These are phyloP conservation scores for Mongoloraphidia duomilia DNA, from an alignment of 2,888 invertebrate genomes.

Conservation along the genomic window DNA sequence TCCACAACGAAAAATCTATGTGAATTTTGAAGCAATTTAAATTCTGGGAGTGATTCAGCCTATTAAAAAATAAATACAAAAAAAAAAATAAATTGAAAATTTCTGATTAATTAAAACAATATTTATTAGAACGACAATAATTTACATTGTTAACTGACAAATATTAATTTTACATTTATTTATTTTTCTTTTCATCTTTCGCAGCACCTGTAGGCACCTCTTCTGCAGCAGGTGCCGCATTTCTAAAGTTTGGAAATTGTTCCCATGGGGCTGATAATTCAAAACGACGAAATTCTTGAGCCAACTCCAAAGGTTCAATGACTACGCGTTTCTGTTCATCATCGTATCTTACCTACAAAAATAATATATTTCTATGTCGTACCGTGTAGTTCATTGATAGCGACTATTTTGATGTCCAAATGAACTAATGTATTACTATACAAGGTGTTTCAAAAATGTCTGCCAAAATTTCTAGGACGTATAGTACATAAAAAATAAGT, in stretches of 20 bases:
- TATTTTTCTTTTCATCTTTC: conserved; percentile 16
- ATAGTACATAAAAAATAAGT: too few relatives aligned
- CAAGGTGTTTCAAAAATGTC: too few relatives aligned
- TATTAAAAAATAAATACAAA: conserved; percentile 1
- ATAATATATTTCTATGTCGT: conserved; percentile 4
- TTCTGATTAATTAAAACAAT: not conserved
- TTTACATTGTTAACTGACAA: not conserved
- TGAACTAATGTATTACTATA: not conserved
- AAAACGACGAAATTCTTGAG: conserved; percentile 96
- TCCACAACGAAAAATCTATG: too few relatives aligned
- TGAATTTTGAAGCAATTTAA: too few relatives aligned
- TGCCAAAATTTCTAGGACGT: too few relatives aligned
- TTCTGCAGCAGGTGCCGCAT: conserved; percentile 47
- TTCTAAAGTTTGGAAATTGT: conserved; percentile 83
- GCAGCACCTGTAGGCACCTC: conserved; percentile 33
- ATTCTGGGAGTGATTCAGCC: too few relatives aligned
- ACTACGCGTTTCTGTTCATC: conserved; percentile 95
- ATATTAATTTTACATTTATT: not conserved
- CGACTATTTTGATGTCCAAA: not conserved
- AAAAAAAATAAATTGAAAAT: not conserved
- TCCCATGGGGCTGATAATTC: conserved; percentile 97
- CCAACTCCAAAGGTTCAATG: conserved; percentile 87
- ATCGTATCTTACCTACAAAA: conserved; percentile 74
- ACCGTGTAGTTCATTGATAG: not conserved
- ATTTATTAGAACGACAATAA: not conserved